Evolutionary conservation across 2,113 vertebrate species (phyloP), one percentile per base, ranked within the genome.

Genomic region (Phodopus roborovskii): DNA sequence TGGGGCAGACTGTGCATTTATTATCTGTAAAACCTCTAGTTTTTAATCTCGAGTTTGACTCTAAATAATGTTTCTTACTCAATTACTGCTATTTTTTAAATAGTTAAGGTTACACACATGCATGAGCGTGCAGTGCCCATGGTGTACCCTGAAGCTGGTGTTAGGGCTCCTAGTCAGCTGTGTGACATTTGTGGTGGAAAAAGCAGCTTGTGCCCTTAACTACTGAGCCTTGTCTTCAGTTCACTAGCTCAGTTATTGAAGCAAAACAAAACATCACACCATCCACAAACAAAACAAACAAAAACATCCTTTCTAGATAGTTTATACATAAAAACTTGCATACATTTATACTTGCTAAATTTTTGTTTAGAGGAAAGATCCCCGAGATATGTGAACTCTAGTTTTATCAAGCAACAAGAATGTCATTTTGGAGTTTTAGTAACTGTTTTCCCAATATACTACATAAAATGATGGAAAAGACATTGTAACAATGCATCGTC

Each of bases 261-360:
- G 48, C 4, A 87, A 92, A 92, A 85, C 22, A 78, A 78, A 73
- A 58, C 48, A 71, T 77, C n/a, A 73, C 70, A 9, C 8, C 70
- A 73, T 19, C 8, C 36, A 71, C 70, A 39, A 22, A 88, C 7
- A 45, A 45, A 88, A 9, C 94, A 88, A 97, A 30, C 30, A 19
- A 30, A 15, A 42, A 39, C 7, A 42, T 30, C n/a, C 17, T 97
- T 97, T 97, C 62, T 94, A 91, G 87, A 96, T 78, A 97, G 79
- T 97, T 97, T 92, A 81, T 95, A 89, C 71, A 36, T 91, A 97
- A 42, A 56, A 88, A 97, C 36, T 50, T n/a, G 93, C 71, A 96
- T 95, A 93, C 97, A 73, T 79, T 97, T 95, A 94, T 75, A 94
- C 50, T n/a, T 91, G 93, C 88, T 91, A 85, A 97, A 84, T 77